phyloP scores from a whole-genome alignment of 92 coral and sea anemone genomes.

The Porites rus region DNA sequence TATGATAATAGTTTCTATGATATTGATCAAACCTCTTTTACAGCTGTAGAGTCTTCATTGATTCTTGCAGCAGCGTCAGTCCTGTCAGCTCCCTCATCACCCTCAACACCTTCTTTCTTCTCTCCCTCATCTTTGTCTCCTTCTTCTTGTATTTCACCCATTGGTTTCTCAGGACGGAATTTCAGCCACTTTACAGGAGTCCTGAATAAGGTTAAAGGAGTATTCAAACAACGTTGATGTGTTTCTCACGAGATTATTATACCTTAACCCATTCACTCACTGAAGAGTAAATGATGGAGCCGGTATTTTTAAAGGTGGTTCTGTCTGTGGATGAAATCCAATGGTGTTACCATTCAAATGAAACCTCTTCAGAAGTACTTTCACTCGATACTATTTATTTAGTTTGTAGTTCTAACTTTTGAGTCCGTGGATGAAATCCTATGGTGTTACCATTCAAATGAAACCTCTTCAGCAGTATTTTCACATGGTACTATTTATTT shows the following conservation, averaged over 20 bases:
- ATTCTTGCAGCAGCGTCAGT: constrained; percentile 38
- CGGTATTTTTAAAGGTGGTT: too few species aligned
- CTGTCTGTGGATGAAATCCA: too few species aligned
- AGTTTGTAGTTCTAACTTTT: too few species aligned
- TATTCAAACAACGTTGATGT: neutral
- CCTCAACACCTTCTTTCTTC: constrained; percentile 62
- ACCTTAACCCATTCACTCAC: neutral
- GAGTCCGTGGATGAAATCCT: too few species aligned
- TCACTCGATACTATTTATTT: too few species aligned
- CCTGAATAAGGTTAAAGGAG: constrained; percentile 36
- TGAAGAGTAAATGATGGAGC: too few species aligned
- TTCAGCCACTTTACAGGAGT: constrained; percentile 91
- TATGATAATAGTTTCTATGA: too few species aligned
- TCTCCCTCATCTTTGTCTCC: constrained; percentile 83
- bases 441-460: too few species aligned
- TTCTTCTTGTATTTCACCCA: constrained; percentile 96
- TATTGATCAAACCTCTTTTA: constrained; percentile 62
- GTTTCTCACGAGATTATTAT: neutral
- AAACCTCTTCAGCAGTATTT: too few species aligned
- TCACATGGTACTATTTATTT: too few species aligned
- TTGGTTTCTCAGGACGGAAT: constrained; percentile 87
- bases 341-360: too few species aligned
- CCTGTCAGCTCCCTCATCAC: constrained; percentile 39
- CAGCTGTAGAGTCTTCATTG: constrained; percentile 37
- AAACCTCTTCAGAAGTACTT: too few species aligned